Evolutionary conservation across 2,113 vertebrate genomes (phyloP).

Genomic region (Bufo bufo): DNA sequence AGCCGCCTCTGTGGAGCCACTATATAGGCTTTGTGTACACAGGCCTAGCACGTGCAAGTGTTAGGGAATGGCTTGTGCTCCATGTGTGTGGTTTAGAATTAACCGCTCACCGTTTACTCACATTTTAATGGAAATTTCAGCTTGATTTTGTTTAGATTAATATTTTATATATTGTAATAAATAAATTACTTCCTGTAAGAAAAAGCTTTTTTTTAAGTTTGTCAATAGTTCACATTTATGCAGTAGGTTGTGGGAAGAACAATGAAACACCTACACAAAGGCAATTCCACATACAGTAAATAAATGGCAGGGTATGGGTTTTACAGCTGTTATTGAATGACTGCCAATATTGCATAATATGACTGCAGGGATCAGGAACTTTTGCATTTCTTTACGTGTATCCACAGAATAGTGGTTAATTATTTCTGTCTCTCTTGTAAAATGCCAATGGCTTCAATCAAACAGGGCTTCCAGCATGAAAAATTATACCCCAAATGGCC

Average conservation of each 20-base stretch:
- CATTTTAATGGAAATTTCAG: no score
- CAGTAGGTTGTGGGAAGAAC: not conserved
- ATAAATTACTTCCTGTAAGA: no score
- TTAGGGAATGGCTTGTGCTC: no score
- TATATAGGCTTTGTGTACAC: no score
- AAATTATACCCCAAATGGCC: not conserved
- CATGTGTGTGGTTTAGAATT: no score
- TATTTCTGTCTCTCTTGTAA: not conserved
- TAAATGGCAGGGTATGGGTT: constrained; percentile 14
- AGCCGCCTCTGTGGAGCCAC: no score
- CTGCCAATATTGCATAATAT: constrained; percentile 25
- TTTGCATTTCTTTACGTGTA: not conserved
- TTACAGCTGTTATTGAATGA: constrained; percentile 8
- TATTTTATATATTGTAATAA: no score
- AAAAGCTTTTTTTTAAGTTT: no score
- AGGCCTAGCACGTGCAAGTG: no score
- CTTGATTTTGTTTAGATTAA: no score
- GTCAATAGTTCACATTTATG: not conserved
- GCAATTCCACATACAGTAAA: not conserved
- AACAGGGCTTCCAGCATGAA: not conserved
- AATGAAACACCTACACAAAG: constrained; percentile 6
- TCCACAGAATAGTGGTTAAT: not conserved
- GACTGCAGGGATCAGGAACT: constrained; percentile 3
- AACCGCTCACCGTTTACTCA: no score
- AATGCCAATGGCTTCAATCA: not conserved